phyloP scores from a whole-genome alignment of 1,140 invertebrate genomes.

The Lanistes nyassanus region DNA sequence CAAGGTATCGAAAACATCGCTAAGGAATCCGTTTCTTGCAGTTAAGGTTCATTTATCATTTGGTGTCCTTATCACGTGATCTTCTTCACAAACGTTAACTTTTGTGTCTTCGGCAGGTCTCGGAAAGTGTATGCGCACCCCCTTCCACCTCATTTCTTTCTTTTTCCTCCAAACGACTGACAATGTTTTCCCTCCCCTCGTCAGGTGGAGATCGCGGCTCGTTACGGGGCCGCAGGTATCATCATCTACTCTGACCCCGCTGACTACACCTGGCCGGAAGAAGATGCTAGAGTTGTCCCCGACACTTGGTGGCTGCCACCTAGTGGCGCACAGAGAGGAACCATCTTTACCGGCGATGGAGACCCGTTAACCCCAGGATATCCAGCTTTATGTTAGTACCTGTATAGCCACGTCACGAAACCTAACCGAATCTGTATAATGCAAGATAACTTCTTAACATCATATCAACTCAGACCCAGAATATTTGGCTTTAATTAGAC shows the following conservation, averaged over 20 bases:
- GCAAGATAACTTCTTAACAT: too few relatives aligned
- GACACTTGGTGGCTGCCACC: constrained; percentile 67
- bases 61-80: too few relatives aligned
- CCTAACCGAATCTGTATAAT: too few relatives aligned
- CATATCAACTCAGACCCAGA: too few relatives aligned
- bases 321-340: constrained; percentile 63
- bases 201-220: constrained; percentile 58
- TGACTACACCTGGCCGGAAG: constrained; percentile 60
- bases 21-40: background rate
- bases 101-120: too few relatives aligned
- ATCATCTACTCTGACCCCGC: constrained; percentile 70
- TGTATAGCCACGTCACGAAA: too few relatives aligned
- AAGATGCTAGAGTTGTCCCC: constrained; percentile 63
- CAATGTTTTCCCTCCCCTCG: background rate
- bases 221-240: constrained; percentile 63
- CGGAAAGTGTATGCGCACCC: too few relatives aligned
- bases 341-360: constrained; percentile 58
- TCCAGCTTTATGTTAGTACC: constrained; percentile 39
- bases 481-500: too few relatives aligned
- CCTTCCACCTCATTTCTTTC: too few relatives aligned
- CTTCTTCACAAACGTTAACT: too few relatives aligned
- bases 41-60: too few relatives aligned
- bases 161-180: background rate
- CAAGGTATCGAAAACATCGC: background rate
- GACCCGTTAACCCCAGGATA: constrained; percentile 66